These are phyloP conservation scores for Pocillopora meandrina DNA, from an alignment of 92 coral and sea anemone genomes.

Conservation along the genomic window DNA sequence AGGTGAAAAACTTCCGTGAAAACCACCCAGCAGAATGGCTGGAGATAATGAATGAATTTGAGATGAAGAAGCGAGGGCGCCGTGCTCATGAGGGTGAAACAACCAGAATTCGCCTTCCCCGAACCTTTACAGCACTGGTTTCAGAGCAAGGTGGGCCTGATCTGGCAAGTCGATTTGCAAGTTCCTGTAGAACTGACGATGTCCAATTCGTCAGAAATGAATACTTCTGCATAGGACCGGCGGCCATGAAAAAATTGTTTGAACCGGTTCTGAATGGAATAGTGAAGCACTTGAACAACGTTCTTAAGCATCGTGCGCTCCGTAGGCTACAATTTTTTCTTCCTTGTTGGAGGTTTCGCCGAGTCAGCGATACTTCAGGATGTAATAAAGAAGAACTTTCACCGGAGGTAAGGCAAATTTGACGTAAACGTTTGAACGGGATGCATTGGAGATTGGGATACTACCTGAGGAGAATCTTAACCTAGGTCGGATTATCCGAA, in stretches of 20 bases:
- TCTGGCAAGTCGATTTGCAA: constrained; percentile 22
- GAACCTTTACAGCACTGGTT: background rate
- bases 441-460: too few species aligned
- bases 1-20: constrained; percentile 24
- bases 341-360: constrained; percentile 1
- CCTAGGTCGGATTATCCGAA: too few species aligned
- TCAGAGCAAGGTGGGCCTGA: constrained; percentile 5
- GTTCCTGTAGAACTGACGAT: constrained; percentile 3
- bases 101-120: too few species aligned
- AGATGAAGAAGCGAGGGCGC: too few species aligned
- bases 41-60: constrained; percentile 1
- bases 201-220: too few species aligned
- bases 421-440: too few species aligned
- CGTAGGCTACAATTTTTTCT: background rate
- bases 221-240: constrained; percentile 34
- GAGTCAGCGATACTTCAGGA: too few species aligned
- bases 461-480: too few species aligned
- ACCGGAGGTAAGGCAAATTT: background rate
- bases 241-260: constrained; percentile 49
- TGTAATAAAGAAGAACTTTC: constrained; percentile 33
- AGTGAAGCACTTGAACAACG: constrained; percentile 21
- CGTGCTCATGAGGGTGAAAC: too few species aligned
- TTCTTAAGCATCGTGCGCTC: constrained; percentile 18
- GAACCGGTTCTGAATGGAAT: constrained; percentile 60
- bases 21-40: constrained; percentile 63